Evolutionary conservation across 2,888 invertebrate species (phyloP), one percentile per base, ranked within the genome.

Genomic region (Silvanus unidentatus): DNA sequence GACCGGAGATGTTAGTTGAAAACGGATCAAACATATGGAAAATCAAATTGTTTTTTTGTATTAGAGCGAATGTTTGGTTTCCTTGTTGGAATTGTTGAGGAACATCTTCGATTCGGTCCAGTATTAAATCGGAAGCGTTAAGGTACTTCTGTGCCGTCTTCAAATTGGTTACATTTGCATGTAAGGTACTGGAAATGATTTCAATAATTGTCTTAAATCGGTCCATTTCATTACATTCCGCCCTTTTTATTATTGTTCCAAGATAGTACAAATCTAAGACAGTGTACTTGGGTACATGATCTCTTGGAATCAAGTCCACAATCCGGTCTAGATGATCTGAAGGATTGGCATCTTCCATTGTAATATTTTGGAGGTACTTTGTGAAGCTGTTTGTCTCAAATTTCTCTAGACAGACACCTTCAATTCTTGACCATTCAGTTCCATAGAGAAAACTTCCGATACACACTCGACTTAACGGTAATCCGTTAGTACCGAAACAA

Each of bases 41-140:
- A 14, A 77, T 54, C 55, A 76, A 72, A 47, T 76, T 73, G 2
- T 75, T 68, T 39, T 8, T 27, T 22, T 22, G 4, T 9, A 15
- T n/a, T 1, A 36, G 8, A 2, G 10, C 3, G n/a, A 8, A 32
- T 8, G 6, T 32, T 32, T 32, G 6, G 10, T 32, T 32, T 32
- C 48, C 45, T 72, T 29, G 35, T 5, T 28, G 39, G 1, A 41
- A 68, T 52, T 73, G 67, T 58, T 77, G 75, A 49, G 81, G 73
- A 28, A 79, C 71, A 51, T 73, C 71, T 54, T 78, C 80, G 16
- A 81, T 69, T 5, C 77, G 73, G 57, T 81, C 79, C 40, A 84
- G 66, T 48, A 83, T 73, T 10, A 75, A 73, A 63, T 83, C 82
- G 1, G 83, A 82, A 11, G 81, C 77, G 66, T 84, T 83, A 43